Base-by-base conservation (phyloP, 1,140 invertebrate genomes). In the Drosophila oshimai region DNA sequence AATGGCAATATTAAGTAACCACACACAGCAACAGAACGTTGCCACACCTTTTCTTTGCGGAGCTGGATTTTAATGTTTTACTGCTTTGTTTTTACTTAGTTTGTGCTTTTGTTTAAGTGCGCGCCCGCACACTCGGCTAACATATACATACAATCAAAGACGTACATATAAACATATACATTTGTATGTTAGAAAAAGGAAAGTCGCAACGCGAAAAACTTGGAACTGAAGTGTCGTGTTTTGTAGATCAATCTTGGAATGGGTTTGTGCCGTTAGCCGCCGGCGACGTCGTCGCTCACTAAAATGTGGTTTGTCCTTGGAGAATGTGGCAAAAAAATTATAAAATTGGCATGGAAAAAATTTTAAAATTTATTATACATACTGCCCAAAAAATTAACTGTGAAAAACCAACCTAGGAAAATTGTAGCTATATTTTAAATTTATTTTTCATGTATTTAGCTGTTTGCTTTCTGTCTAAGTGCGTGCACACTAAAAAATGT, bases 251-350 rank as follows among this genome's bases (percentile, higher is more conserved):
- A 86, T 87, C 81, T 87, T 65, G 69, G 53, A 60, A 68, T 72
- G 70, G 61, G 57, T 79, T 34, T 71, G 57, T 75, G 71, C 81
- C 62, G 75, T 76, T 80, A 74, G 79, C 78, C 79, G 62, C 22
- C 79, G 74, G 62, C 75, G 47, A 46, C 61, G 47, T 24, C 62
- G 50, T 53, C 55, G 77, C 74, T 78, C 69, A 87, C 81, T 86
- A 74, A 87, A 86, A 86, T 86, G 81, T 87, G 68, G 81, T 86
- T 87, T 86, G 81, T 86, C 81, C 81, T 86, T 86, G 81, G 73
- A 77, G 81, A 87, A 76, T 87, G 81, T 86, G 68, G 68, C 68
- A 72, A 71, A 87, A 75, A 76, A 72, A 33, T 54, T 31, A 67
- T 37, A 57, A 60, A 64, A 76, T 22, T 37, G 22, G 13, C 37